A percentile compares a stretch with the other conserved stretches of the same genome.
Evolutionary conservation across 2,797 vertebrate species (phyloP).

Genomic region (Phoebastria nigripes): DNA sequence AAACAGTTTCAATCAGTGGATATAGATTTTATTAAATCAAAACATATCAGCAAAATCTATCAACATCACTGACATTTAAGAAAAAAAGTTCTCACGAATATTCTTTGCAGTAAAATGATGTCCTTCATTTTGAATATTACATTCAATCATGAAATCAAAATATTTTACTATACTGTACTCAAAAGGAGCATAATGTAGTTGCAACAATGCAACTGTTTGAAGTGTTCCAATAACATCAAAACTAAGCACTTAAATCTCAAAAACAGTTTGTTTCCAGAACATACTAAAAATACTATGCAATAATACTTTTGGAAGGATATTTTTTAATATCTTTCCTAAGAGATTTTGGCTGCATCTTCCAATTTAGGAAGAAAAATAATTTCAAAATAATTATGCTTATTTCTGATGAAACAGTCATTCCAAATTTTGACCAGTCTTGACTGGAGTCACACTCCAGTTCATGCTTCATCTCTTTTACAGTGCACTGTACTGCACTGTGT

Average conservation of each 20-base stretch:
- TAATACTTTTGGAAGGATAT: neutral
- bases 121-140: neutral
- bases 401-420: neutral
- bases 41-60: neutral
- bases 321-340: neutral
- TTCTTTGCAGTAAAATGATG: neutral
- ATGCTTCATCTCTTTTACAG: neutral
- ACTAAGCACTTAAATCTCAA: neutral
- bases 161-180: neutral
- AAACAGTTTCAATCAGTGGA: rapidly evolving
- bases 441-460: neutral
- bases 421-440: neutral
- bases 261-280: neutral
- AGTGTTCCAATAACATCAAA: neutral
- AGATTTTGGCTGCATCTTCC: neutral
- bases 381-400: neutral
- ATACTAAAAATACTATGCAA: neutral
- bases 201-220: neutral
- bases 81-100: neutral
- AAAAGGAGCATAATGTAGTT: neutral
- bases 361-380: neutral
- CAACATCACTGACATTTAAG: neutral
- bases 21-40: neutral
- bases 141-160: neutral
- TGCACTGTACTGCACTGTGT: neutral